Percentiles rank a stretch among this genome's conserved stretches.
Evolutionary conservation across 2,113 vertebrate species (phyloP).

Genomic region (Rhinichthys klamathensis): DNA sequence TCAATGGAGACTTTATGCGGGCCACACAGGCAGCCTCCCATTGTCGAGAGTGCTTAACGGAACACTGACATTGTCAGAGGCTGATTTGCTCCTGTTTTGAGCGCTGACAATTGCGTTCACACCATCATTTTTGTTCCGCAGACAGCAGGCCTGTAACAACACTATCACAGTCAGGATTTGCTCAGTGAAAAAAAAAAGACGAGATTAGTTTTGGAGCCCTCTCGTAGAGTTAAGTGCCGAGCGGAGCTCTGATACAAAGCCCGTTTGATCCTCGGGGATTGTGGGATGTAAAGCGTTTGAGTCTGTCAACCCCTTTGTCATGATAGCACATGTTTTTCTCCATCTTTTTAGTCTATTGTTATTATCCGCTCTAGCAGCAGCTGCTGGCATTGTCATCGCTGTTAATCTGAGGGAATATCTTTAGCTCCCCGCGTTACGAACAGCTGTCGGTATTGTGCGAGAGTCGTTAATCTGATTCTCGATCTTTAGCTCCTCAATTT

Average conservation of each 20-base stretch:
- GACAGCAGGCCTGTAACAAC: constrained; percentile 59
- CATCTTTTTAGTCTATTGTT: constrained; percentile 70
- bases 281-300: constrained; percentile 76
- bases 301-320: constrained; percentile 79
- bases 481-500: constrained; percentile 76
- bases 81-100: constrained; percentile 1
- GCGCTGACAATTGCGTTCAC: constrained; percentile 68
- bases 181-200: constrained; percentile 43
- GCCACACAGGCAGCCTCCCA: constrained; percentile 16
- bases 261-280: constrained; percentile 78
- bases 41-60: constrained; percentile 19
- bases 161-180: constrained; percentile 43
- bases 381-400: constrained; percentile 69
- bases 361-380: constrained; percentile 73
- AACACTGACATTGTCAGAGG: constrained; percentile 17
- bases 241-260: constrained; percentile 69
- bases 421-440: constrained; percentile 67
- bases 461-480: constrained; percentile 75
- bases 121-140: constrained; percentile 61
- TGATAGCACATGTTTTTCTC: constrained; percentile 78
- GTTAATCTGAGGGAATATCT: constrained; percentile 75
- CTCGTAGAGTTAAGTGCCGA: constrained; percentile 52
- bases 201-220: constrained; percentile 59
- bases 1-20: not conserved
- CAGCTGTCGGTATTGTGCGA: constrained; percentile 76